Evolutionary conservation across 2,888 invertebrate genomes (phyloP).

Genomic region (Thymelicus lineola): DNA sequence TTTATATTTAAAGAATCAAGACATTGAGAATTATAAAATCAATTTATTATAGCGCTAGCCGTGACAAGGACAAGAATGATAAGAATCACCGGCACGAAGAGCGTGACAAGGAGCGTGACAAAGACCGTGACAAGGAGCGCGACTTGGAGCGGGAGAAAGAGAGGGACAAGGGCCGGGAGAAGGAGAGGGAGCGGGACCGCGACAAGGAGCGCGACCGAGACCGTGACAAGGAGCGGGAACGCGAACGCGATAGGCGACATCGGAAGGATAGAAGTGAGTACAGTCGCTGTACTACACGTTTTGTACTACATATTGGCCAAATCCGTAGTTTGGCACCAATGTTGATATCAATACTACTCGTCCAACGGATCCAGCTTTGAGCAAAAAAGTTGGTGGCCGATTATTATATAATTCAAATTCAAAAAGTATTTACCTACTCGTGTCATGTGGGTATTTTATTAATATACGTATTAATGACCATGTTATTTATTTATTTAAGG

Average conservation of each 20-base stretch:
- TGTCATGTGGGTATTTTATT: no score
- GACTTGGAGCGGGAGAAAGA: constrained; percentile 53
- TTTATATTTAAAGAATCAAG: no score
- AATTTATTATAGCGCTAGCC: constrained; percentile 51
- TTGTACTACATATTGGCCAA: no score
- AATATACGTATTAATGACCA: no score
- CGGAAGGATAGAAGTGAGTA: constrained; percentile 74
- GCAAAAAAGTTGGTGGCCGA: no score
- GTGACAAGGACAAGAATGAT: constrained; percentile 53
- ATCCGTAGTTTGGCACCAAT: no score
- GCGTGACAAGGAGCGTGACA: constrained; percentile 50
- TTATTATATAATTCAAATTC: no score
- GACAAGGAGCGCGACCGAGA: constrained; percentile 53
- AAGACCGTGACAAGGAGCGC: constrained; percentile 48
- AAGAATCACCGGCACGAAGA: constrained; percentile 46
- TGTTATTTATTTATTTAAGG: no score
- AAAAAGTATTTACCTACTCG: no score
- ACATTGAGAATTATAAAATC: not conserved
- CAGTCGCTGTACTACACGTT: no score
- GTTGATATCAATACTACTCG: no score
- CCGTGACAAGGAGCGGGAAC: constrained; percentile 53
- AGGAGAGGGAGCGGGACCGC: constrained; percentile 44
- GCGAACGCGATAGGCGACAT: constrained; percentile 72
- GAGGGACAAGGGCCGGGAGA: constrained; percentile 55
- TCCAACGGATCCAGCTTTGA: no score